These are phyloP conservation scores for Odontomyia ornata DNA, from an alignment of 2,888 invertebrate species.

Conservation along the genomic window DNA sequence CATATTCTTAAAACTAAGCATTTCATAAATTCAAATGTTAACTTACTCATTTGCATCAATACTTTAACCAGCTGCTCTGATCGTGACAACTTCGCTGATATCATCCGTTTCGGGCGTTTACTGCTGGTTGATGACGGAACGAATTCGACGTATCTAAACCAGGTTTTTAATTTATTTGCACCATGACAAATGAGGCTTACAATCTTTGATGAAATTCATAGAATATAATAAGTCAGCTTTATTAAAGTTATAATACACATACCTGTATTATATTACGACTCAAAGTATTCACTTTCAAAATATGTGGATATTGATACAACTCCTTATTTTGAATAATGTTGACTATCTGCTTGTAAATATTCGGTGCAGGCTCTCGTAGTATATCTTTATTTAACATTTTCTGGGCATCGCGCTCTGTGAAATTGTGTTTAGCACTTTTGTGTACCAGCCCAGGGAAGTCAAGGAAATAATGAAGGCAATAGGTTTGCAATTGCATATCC, in stretches of 20 bases:
- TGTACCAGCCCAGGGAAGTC: conserved; percentile 79
- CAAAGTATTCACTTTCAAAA: conserved; percentile 76
- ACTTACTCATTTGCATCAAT: conserved; percentile 58
- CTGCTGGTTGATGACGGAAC: conserved; percentile 55
- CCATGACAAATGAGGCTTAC: conserved; percentile 60
- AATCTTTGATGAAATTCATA: conserved; percentile 53
- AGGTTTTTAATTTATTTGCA: conserved; percentile 57
- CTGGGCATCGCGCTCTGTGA: conserved; percentile 67
- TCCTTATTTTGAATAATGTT: conserved; percentile 69
- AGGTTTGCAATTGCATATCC: conserved; percentile 77
- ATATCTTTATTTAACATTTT: conserved; percentile 69
- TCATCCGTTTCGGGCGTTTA: conserved; percentile 57
- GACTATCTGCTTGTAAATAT: conserved; percentile 76
- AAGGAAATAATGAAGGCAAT: conserved; percentile 82
- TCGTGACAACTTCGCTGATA: conserved; percentile 56
- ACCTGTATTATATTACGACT: conserved; percentile 81
- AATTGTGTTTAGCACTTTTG: conserved; percentile 54
- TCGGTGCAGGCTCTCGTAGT: conserved; percentile 66
- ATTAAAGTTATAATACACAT: conserved; percentile 50
- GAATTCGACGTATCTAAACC: conserved; percentile 60
- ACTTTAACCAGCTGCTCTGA: conserved; percentile 61
- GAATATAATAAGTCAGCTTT: conserved; percentile 35
- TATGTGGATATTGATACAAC: conserved; percentile 73
- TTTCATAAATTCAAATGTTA: no score
- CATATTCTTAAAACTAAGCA: no score